Evolutionary conservation across 2,797 vertebrate species (phyloP), one percentile per base, ranked within the genome.

Genomic region (Acipenser transmontanus): DNA sequence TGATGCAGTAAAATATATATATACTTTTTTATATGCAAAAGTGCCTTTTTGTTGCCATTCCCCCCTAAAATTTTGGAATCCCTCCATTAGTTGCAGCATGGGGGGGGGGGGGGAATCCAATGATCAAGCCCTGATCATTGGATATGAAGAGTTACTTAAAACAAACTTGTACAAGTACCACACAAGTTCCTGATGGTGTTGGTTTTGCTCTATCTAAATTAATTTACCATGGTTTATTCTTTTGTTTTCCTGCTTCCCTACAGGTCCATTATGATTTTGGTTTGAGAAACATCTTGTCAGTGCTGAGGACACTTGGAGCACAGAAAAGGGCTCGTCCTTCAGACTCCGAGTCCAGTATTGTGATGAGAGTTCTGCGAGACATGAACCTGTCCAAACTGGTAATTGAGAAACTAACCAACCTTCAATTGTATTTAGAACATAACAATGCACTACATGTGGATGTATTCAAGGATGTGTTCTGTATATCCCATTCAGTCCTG

Each of bases 321-420:
- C 88, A 89, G 13, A 90, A 90, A 70, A 85, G 87, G 72, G 81
- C 84, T 61, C 81, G 85, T 64, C 85, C 85, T 6, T 74, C 80
- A 69, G 88, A 90, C 9, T 77, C 80, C 0, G 88, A 90, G 77
- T n/a, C 84, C 63, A 89, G 85, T 71, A 86, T 80, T 7, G 85
- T 90, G 69, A 90, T 89, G 88, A 82, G 88, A 78, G 88, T 84
- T 0, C 69, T 90, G 9, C 85, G 88, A 73, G 88, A 90, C 66
- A 90, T 89, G 87, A 90, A 90, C 74, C 85, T 90, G 69, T 89
- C 88, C 56, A 90, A 90, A 70, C 47, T 90, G 82, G 88, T 90
- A 73, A 82, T 75, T 67, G 59, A 14, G 9, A 61, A 61, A 14
- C 34, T 8, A 52, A 4, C 34, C 34, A 34, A 34, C 4, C 52